Evolutionary conservation across 2,113 vertebrate species (phyloP), one percentile per base, ranked within the genome.

Genomic region (Capreolus pygargus): DNA sequence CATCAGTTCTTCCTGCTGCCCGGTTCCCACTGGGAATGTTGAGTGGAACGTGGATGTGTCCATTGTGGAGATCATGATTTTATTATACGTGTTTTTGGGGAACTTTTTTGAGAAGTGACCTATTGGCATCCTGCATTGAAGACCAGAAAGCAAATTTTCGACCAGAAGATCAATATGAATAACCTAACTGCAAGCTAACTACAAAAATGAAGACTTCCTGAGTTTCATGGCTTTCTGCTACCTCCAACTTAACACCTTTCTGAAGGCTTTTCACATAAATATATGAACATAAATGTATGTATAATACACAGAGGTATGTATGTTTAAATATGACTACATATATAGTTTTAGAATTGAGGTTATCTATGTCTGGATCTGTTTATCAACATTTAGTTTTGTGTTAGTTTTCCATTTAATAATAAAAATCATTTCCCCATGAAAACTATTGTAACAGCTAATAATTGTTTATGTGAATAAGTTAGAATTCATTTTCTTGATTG

Each of bases 381-480:
- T 67, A 50, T n/a, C 7, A 7, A 30, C 70, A 79, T 47, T 36
- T 43, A 27, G 27, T 83, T 91, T 83, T 64, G 6, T 79, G 45
- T 58, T 79, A 52, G 28, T 54, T 10, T 92, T 67, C 57, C 16
- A 30, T 36, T 92, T 55, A 86, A 28, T 30, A 87, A 25, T 58
- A 97, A 91, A 97, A 91, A 43, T 88, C 47, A 58, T 58, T 93
- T 96, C 27, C 25, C 27, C 21, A n/a, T 81, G 27, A 81, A 61
- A 55, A 70, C 23, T 45, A 83, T 91, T 61, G 57, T 89, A 85
- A 52, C 78, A 50, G 27, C 6, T 88, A 79, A 61, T 83, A 82
- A 79, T 47, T 61, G 7, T 45, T 87, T 58, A 88, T 64, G 19
- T 54, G 43, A 94, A 67, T 88, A 79, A 89, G 6, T 89, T 19